Evolutionary conservation across 2,888 invertebrate species (phyloP).

Genomic region (Euplexia lucipara): DNA sequence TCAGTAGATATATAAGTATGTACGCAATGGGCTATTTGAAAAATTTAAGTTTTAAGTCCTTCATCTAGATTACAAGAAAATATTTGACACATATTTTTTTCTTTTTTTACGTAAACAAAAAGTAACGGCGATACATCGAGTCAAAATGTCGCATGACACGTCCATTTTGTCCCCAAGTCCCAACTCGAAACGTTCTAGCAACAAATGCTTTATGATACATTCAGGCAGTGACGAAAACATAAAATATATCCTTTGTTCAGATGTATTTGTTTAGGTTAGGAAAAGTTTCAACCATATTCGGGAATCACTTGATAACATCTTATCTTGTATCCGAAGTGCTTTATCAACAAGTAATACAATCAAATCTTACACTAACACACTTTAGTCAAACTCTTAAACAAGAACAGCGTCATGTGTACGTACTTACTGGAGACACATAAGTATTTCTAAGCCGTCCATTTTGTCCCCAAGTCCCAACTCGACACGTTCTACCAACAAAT

Average conservation of each 20-base stretch:
- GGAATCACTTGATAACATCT: too few relatives aligned
- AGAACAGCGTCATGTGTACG: not conserved
- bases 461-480: conserved; percentile 45
- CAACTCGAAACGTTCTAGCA: conserved; percentile 35
- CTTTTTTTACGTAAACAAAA: too few relatives aligned
- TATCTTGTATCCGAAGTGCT: not conserved
- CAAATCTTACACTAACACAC: not conserved
- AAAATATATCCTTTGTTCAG: conserved; percentile 80
- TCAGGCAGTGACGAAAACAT: conserved; percentile 67
- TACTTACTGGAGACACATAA: not conserved
- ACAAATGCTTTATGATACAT: conserved; percentile 65
- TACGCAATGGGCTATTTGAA: too few relatives aligned
- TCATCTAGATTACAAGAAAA: too few relatives aligned
- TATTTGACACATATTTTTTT: too few relatives aligned
- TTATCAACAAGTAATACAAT: not conserved
- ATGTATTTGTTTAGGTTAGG: too few relatives aligned
- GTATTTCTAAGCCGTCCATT: conserved; percentile 31
- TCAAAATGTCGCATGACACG: too few relatives aligned
- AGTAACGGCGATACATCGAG: too few relatives aligned
- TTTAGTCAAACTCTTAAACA: not conserved
- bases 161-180: conserved; percentile 43
- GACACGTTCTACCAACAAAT: conserved; percentile 55
- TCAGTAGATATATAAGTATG: too few relatives aligned
- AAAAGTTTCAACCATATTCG: too few relatives aligned
- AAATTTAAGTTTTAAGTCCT: too few relatives aligned